Evolutionary conservation across 2,113 vertebrate species (phyloP).

Genomic region (Hepsetus odoe): DNA sequence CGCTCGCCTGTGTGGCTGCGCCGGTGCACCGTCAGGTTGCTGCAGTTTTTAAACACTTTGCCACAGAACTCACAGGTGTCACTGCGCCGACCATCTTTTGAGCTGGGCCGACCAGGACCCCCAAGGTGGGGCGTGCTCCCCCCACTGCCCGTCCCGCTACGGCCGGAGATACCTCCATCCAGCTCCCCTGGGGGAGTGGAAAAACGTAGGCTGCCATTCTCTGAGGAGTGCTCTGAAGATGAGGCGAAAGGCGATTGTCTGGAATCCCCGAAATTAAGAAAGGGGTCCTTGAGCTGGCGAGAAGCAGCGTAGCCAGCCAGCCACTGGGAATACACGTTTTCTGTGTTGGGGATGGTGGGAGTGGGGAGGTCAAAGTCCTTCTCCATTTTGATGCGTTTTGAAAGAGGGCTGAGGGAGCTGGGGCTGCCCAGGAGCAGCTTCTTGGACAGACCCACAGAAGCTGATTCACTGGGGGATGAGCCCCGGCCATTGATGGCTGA

Average conservation of each 20-base stretch:
- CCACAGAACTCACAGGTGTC: conserved; percentile 99
- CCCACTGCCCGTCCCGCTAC: conserved; percentile 96
- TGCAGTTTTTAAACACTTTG: conserved; percentile 99
- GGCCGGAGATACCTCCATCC: conserved; percentile 95
- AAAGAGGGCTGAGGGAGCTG: conserved; percentile 95
- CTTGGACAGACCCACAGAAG: conserved; percentile 93
- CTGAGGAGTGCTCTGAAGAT: conserved; percentile 97
- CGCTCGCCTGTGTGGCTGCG: conserved; percentile 99
- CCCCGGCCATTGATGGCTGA: conserved; percentile 89
- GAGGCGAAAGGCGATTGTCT: conserved; percentile 99
- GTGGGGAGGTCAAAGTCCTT: conserved; percentile 98
- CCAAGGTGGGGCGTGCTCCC: conserved; percentile 98
- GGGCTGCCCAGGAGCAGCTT: conserved; percentile 98
- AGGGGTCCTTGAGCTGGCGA: conserved; percentile 98
- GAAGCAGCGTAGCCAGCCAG: conserved; percentile 96
- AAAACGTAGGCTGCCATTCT: conserved; percentile 99
- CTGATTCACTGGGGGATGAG: conserved; percentile 93
- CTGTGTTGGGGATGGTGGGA: conserved; percentile 95
- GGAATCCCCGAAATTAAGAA: conserved; percentile 97
- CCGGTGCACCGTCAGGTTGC: conserved; percentile 99
- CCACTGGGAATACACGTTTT: conserved; percentile 99
- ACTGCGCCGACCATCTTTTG: conserved; percentile 97
- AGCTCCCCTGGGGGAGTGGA: conserved; percentile 96
- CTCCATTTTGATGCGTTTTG: conserved; percentile 99
- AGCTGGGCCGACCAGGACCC: conserved; percentile 92